Base-by-base conservation (phyloP, 1,140 invertebrate genomes). In the Agraylea sexmaculata region DNA sequence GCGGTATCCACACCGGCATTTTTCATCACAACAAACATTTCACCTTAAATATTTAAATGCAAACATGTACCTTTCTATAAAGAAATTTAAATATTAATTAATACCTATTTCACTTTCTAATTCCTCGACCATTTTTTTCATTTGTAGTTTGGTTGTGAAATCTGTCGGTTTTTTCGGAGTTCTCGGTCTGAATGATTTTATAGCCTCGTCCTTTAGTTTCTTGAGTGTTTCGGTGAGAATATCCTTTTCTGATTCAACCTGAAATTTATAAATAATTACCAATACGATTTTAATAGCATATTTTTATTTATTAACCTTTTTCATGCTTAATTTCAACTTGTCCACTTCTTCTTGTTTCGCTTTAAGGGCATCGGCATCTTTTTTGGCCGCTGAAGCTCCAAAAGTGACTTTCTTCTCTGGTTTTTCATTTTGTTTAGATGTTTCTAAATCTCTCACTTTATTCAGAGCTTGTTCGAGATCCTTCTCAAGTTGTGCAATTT, bases 101-200 rank as follows among this genome's bases (percentile, higher is more conserved):
- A 52, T 67, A 81, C 79, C 73, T 49, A 86, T 78, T 69, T 87
- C 83, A 54, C 69, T 77, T 58, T 85, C 83, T 47, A 85, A 65
- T 29, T 86, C 82, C 35, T 82, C 77, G 1, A 86, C 74, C 74
- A 83, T 79, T 50, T 74, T 81, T 49, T 80, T 81, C 38, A 87
- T 57, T 61, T 83, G 75, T 28, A 75, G 51, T 67, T 80, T 80
- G 6, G 78, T 74, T 33, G 77, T 75, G 36, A 75, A 55, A 45
- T 84, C 80, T 2, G 73, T 77, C 3, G 77, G 61, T 52, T 80
- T 80, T 50, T 80, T 82, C 7, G 75, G 69, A 11, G 69, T 70
- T 49, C 74, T 64, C 25, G 71, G 73, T 54, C 76, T 77, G 40
- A 74, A 77, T 17, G 74, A 67, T 50, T 69, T 70, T 7, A 74